These are phyloP conservation scores for Platysteira castanea DNA, from an alignment of 2,113 vertebrate genomes.

Conservation along the genomic window DNA sequence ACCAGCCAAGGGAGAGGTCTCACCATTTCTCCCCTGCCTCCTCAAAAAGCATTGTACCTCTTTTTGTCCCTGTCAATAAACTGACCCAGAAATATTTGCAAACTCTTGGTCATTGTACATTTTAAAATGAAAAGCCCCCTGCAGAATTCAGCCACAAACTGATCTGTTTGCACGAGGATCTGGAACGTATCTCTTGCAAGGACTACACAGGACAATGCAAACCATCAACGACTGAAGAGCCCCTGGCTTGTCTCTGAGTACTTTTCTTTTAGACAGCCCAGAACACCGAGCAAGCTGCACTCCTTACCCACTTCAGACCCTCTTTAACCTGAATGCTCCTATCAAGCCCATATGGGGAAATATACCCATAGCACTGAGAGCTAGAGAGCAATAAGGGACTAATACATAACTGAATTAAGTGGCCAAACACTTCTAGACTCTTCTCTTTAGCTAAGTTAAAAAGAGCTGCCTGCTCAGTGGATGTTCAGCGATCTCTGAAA, in stretches of 20 bases:
- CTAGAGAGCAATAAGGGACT: not conserved
- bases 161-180: constrained; percentile 8
- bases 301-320: not conserved
- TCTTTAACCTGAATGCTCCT: not conserved
- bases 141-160: not conserved
- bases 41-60: not conserved
- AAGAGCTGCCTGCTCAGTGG: not conserved
- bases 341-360: not conserved
- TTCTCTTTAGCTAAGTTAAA: not conserved
- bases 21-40: not conserved
- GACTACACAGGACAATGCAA: not conserved
- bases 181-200: not conserved
- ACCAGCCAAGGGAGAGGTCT: not conserved
- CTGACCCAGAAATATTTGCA: not conserved
- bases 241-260: not conserved
- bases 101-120: not conserved
- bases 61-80: not conserved
- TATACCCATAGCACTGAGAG: not conserved
- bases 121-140: not conserved
- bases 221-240: not conserved
- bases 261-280: not conserved
- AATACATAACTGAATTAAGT: not conserved
- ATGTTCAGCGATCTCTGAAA: not conserved
- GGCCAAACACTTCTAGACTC: not conserved
- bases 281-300: not conserved